phyloP scores from a whole-genome alignment of 2,888 invertebrate species.

The Dexiosoma caninum region DNA sequence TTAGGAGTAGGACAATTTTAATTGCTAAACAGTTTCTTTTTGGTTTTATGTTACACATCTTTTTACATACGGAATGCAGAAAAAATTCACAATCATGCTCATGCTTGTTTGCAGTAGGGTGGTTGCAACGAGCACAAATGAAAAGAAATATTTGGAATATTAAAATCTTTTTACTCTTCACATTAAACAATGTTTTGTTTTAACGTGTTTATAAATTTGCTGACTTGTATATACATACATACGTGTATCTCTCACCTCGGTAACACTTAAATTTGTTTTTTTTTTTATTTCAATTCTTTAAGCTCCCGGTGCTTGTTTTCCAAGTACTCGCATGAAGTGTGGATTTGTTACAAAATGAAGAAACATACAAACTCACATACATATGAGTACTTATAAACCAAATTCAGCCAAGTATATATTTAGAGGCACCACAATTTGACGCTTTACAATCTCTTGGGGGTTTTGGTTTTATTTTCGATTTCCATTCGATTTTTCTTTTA shows the following conservation, averaged over 20 bases:
- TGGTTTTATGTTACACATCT: too few relatives aligned
- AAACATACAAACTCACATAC: not conserved
- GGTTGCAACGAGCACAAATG: not conserved
- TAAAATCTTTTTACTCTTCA: not conserved
- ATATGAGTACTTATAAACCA: not conserved
- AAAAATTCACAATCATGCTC: too few relatives aligned
- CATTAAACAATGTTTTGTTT: conserved; percentile 18
- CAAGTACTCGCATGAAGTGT: conserved; percentile 21
- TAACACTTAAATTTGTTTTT: conserved; percentile 7
- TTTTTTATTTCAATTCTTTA: not conserved
- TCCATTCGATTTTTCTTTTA: conserved; percentile 11
- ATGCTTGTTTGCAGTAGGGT: conserved; percentile 4
- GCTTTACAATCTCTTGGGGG: conserved; percentile 47
- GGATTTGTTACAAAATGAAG: conserved; percentile 21
- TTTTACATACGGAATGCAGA: too few relatives aligned
- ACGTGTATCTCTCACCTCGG: conserved; percentile 42
- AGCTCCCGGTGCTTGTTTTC: conserved; percentile 45
- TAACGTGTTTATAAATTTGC: not conserved
- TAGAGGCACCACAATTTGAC: conserved; percentile 42
- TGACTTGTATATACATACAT: conserved; percentile 14
- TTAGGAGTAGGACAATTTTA: too few relatives aligned
- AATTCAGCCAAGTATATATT: conserved; percentile 30
- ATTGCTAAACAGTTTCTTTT: too few relatives aligned
- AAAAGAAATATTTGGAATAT: too few relatives aligned
- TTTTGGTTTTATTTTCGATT: not conserved